These are phyloP conservation scores for Nasalis larvatus DNA, from an alignment of 2,113 vertebrate genomes.

Conservation along the genomic window DNA sequence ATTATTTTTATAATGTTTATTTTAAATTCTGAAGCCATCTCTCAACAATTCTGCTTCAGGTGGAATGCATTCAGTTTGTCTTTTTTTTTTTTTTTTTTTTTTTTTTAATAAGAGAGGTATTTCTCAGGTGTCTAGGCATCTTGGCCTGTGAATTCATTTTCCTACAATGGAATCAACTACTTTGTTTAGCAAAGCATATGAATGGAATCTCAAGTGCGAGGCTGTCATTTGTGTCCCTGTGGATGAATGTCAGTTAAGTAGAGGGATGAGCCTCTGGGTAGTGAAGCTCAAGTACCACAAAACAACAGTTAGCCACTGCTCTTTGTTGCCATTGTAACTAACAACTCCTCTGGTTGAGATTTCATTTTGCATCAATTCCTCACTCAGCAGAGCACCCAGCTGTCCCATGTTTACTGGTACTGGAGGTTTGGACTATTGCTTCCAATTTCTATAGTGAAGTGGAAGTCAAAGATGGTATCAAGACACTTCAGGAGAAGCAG, in stretches of 20 bases:
- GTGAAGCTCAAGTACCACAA: background rate
- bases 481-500: background rate
- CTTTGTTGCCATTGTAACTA: too few species aligned
- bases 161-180: background rate
- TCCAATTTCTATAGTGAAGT: background rate
- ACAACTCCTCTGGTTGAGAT: background rate
- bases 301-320: background rate
- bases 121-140: background rate
- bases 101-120: background rate
- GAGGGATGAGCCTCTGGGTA: background rate
- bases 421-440: background rate
- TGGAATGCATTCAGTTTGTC: background rate
- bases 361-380: background rate
- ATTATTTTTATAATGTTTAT: background rate
- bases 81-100: background rate
- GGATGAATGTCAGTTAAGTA: background rate
- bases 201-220: background rate
- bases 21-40: background rate
- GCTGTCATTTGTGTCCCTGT: background rate
- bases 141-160: background rate
- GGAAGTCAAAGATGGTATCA: background rate
- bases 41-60: background rate
- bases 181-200: background rate
- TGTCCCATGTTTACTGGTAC: background rate
- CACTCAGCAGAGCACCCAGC: background rate